These are phyloP conservation scores for Trachemys scripta DNA, from an alignment of 2,113 vertebrate genomes.

Conservation along the genomic window DNA sequence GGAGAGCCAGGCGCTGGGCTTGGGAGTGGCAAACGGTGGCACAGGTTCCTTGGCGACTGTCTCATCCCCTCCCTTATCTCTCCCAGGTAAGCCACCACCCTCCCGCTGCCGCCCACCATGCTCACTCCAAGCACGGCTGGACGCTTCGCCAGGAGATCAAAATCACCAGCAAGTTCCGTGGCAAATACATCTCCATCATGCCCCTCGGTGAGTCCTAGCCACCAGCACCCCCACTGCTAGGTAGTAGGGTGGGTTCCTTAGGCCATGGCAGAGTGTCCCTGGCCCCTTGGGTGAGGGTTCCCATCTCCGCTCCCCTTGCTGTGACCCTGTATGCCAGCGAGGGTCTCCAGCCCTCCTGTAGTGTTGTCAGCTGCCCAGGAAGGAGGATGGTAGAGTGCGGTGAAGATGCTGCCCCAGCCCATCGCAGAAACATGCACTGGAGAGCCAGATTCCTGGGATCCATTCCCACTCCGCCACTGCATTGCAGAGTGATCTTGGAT, in stretches of 20 bases:
- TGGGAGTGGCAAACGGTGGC: background rate
- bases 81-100: conserved; percentile 96
- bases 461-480: background rate
- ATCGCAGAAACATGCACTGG: too few relatives aligned
- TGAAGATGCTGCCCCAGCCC: background rate
- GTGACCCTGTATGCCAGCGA: background rate
- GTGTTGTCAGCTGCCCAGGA: background rate
- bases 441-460: background rate
- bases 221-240: fast-evolving
- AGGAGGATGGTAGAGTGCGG: background rate
- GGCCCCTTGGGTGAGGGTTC: background rate
- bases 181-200: conserved; percentile 99
- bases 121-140: conserved; percentile 92
- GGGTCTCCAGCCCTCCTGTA: background rate
- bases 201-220: conserved; percentile 87
- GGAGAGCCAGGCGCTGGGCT: background rate
- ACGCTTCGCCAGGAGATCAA: conserved; percentile 94
- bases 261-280: background rate
- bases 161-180: conserved; percentile 97
- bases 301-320: background rate
- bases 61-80: background rate
- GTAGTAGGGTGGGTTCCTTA: fast-evolving
- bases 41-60: background rate
- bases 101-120: conserved; percentile 94
- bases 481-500: background rate